Conservation (phyloP, 2,113 vertebrate genomes). For the Rhombomys opimus region DNA sequence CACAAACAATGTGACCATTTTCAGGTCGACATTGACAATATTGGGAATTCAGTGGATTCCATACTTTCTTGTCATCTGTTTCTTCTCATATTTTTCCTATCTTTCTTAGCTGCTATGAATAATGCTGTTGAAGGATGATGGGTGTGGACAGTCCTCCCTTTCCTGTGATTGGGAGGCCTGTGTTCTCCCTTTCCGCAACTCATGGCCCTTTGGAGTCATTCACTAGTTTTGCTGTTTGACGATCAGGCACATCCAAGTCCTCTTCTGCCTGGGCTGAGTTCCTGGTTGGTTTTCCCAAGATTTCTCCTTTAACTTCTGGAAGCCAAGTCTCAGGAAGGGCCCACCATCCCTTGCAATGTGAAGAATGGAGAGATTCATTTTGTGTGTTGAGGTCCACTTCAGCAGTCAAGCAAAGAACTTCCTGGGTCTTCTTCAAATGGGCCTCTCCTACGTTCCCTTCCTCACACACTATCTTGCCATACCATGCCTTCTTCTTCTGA, state of each 20-base stretch:
- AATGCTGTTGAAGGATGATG: conserved; percentile 88
- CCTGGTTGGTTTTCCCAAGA: conserved; percentile 85
- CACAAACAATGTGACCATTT: conserved; percentile 96
- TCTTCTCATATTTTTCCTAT: conserved; percentile 88
- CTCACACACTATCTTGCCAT: conserved; percentile 94
- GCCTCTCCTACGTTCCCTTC: conserved; percentile 90
- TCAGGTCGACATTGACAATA: conserved; percentile 95
- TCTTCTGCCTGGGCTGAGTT: conserved; percentile 83
- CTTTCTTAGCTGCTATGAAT: conserved; percentile 88
- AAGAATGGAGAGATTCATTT: conserved; percentile 94
- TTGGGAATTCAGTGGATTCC: conserved; percentile 91
- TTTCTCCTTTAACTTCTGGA: conserved; percentile 87
- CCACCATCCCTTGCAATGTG: conserved; percentile 88
- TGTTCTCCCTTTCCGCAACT: not conserved
- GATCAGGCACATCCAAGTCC: conserved; percentile 95
- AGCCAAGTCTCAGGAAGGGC: conserved; percentile 89
- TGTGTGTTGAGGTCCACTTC: conserved; percentile 91
- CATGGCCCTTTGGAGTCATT: conserved; percentile 75
- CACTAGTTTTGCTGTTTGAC: conserved; percentile 86
- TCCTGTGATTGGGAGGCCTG: conserved; percentile 75
- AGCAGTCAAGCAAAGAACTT: conserved; percentile 97
- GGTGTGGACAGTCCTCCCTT: conserved; percentile 88
- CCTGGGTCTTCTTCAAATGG: conserved; percentile 97
- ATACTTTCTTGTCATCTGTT: conserved; percentile 82
- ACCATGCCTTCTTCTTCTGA: conserved; percentile 96